Percentiles rank a stretch among this genome's conserved stretches.
Conservation (phyloP, 2,888 invertebrate species). For the Busseola fusca region DNA sequence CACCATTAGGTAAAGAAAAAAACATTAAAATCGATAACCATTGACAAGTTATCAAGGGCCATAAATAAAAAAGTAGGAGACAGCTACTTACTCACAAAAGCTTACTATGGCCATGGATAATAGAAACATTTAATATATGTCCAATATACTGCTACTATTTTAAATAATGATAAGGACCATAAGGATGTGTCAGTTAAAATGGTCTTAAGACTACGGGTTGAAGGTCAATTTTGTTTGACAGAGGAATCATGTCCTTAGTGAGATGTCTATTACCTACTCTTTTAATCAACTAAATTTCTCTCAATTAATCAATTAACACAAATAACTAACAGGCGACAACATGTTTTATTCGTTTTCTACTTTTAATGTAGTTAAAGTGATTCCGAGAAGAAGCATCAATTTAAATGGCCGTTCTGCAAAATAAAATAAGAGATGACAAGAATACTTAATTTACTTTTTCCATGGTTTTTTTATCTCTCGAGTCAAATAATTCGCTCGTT, state of each 20-base stretch:
- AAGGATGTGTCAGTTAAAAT: conserved; percentile 62
- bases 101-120: conserved; percentile 21
- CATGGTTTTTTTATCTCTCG: conserved; percentile 7
- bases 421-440: conserved; percentile 19
- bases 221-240: conserved; percentile 69
- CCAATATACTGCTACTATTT: conserved; percentile 31
- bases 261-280: conserved; percentile 39
- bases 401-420: background rate
- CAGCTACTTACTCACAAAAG: conserved; percentile 22
- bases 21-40: background rate
- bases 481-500: conserved; percentile 14
- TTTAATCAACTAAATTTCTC: conserved; percentile 30
- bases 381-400: background rate
- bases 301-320: conserved; percentile 22
- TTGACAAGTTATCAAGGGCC: conserved; percentile 12
- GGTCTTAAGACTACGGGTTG: conserved; percentile 64
- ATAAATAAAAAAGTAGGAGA: conserved; percentile 28
- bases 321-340: background rate
- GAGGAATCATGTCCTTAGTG: conserved; percentile 59
- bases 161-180: conserved; percentile 48
- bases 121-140: conserved; percentile 25
- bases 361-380: conserved; percentile 9
- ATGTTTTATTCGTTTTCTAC: conserved; percentile 21
- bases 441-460: conserved; percentile 5
- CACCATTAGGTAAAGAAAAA: background rate